phyloP scores from a whole-genome alignment of 2,113 vertebrate genomes.

The Oncorhynchus nerka region DNA sequence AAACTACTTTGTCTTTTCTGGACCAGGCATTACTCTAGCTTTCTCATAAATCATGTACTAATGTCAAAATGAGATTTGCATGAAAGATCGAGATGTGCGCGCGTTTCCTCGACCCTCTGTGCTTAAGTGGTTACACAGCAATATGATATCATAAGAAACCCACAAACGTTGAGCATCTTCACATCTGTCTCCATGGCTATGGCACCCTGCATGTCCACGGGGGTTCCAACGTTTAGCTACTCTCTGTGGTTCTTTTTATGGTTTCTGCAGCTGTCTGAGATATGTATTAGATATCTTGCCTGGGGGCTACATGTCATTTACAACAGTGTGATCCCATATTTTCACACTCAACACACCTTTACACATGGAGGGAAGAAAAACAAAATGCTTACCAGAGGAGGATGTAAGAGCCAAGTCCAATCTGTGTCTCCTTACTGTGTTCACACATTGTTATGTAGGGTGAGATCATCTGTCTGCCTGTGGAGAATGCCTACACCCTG shows the following conservation, averaged over 20 bases:
- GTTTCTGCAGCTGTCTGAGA: constrained; percentile 61
- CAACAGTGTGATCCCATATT: constrained; percentile 37
- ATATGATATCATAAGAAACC: too few relatives aligned
- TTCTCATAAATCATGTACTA: too few relatives aligned
- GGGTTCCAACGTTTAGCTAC: constrained; percentile 16
- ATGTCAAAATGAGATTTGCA: too few relatives aligned
- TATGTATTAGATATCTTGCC: constrained; percentile 42
- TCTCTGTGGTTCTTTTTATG: constrained; percentile 33
- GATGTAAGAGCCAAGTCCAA: not conserved
- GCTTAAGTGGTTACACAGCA: too few relatives aligned
- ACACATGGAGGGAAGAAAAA: not conserved
- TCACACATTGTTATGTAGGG: constrained; percentile 53
- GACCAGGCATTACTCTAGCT: too few relatives aligned
- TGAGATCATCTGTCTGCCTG: constrained; percentile 28
- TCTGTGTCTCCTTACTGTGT: constrained; percentile 27
- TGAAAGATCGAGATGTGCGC: too few relatives aligned
- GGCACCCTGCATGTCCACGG: constrained; percentile 15
- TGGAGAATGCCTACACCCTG: constrained; percentile 27
- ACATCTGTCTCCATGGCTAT: not conserved
- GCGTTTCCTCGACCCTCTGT: too few relatives aligned
- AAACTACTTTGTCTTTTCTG: too few relatives aligned
- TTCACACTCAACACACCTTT: constrained; percentile 45
- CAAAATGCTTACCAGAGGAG: constrained; percentile 29
- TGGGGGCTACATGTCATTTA: constrained; percentile 53
- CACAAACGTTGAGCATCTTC: too few relatives aligned